Base-by-base conservation (phyloP, 2,113 vertebrate genomes). In the Oxygymnocypris stewartii region DNA sequence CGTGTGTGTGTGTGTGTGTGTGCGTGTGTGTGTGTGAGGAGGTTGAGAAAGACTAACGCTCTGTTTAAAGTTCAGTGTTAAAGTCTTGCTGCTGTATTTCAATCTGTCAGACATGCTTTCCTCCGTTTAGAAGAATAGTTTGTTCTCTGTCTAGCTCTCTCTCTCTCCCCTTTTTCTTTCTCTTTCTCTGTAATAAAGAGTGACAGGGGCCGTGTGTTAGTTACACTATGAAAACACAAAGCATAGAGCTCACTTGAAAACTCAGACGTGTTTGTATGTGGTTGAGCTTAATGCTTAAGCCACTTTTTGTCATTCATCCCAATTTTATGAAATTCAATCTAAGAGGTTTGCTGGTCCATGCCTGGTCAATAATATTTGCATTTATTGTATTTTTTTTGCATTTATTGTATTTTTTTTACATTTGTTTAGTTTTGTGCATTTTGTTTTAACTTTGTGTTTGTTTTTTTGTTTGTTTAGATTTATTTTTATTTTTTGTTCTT, bases 101-200 rank as follows among this genome's bases (percentile, higher is more conserved):
- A 97, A 96, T 96, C 96, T 97, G 97, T 98, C 97, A 97, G 96
- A 96, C 96, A 96, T 94, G 96, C 96, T 97, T 96, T 97, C 96
- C 91, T 77, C 93, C 94, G 93, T 89, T 79, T 93, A 92, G 95
- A 97, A 99, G 96, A 98, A 98, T 97, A 95, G 96, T 93, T 93
- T 95, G 88, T 97, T 97, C 73, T 94, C 95, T 76, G 94, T 94
- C 93, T 93, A 91, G 91, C 92, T 92, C 89, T 87, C 84, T 79
- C 75, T 49, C 61, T n/a, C 57, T 23, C 16, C 6, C 6, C 16
- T 18, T 2, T 92, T 89, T 87, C 84, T 78, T 59, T 51, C 76
- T 31, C 85, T 20, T 88, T 90, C 90, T 94, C 94, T 94, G 90
- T 95, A 94, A 96, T 92, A 94, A 95, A 94, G 94, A 93, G 94